Base-by-base conservation (phyloP, 2,113 vertebrate species). In the Columba janthina region DNA sequence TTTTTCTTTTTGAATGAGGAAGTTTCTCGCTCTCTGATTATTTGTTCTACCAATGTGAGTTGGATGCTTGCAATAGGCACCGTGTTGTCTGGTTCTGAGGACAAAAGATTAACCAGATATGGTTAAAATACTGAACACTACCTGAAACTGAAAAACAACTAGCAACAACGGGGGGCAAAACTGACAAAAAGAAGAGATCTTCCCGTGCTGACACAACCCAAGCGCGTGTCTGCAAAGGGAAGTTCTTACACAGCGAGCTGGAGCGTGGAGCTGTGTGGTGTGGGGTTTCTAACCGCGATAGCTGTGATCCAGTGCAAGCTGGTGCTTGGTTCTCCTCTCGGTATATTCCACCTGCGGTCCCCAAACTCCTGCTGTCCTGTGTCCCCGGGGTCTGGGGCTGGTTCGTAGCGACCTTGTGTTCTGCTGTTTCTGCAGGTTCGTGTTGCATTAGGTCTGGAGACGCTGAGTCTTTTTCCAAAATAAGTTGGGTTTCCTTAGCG, bases 11-110 rank as follows among this genome's bases (percentile, higher is more conserved):
- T 12, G 42, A 81, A 65, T 91, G 85, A 86, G 80, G 79, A 96
- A 94, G 57, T 93, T 90, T 95, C 79, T 91, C 85, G 71, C 50
- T 69, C 78, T 85, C 79, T 74, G 90, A 66, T 91, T 82, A 80
- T 85, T 95, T 94, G 60, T 83, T 90, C 65, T 88, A 6, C 57
- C 69, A 0, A 29, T 40, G 48, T 57, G 70, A 64, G 25, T 32
- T 74, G 76, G 73, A n/a, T 72, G 56, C 73, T 81, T 84, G 76
- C 48, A 64, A 6, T 31, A 90, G 94, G 95, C 95, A 92, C 93
- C 56, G 1, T 6, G n/a, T 89, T 86, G 79, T 94, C 85, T 96
- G 61, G 53, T 57, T 88, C 53, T 56, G 86, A 72, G 86, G 65
- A 89, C 83, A 90, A 86, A 88, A 46, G 88, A 28, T 83, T 87